Evolutionary conservation across 2,113 vertebrate species (phyloP).

Genomic region (Bungarus multicinctus): DNA sequence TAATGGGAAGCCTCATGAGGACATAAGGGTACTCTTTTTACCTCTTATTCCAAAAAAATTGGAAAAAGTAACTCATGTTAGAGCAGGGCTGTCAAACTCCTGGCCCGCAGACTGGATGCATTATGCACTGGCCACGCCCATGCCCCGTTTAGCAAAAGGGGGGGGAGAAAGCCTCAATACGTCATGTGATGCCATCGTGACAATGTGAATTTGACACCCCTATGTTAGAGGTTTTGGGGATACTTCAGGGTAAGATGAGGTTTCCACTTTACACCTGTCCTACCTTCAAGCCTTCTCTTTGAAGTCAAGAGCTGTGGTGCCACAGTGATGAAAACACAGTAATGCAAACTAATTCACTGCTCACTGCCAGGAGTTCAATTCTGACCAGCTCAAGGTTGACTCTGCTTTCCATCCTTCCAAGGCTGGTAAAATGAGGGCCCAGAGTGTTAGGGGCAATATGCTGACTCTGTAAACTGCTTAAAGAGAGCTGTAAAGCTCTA

Average conservation of each 20-base stretch:
- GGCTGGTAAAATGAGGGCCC: neutral
- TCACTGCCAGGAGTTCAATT: neutral
- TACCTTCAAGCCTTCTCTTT: neutral
- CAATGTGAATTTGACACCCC: too few species aligned
- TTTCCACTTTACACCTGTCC: neutral
- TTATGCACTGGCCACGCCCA: too few species aligned
- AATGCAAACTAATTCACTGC: too few species aligned
- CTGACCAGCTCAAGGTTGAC: neutral
- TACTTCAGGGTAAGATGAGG: neutral
- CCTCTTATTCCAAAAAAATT: neutral
- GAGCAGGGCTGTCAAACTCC: too few species aligned
- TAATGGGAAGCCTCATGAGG: neutral
- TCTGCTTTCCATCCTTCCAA: neutral
- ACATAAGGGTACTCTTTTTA: neutral
- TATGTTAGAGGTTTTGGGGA: neutral
- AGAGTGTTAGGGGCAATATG: neutral
- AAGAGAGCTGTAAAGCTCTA: neutral
- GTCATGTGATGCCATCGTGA: too few species aligned
- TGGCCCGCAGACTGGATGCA: too few species aligned
- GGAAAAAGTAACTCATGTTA: neutral
- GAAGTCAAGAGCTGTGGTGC: neutral
- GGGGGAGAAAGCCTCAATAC: too few species aligned
- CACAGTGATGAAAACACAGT: neutral
- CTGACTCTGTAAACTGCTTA: neutral
- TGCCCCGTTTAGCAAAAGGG: too few species aligned